Conservation (phyloP, 2,113 vertebrate species). For the Notothenia rossii region DNA sequence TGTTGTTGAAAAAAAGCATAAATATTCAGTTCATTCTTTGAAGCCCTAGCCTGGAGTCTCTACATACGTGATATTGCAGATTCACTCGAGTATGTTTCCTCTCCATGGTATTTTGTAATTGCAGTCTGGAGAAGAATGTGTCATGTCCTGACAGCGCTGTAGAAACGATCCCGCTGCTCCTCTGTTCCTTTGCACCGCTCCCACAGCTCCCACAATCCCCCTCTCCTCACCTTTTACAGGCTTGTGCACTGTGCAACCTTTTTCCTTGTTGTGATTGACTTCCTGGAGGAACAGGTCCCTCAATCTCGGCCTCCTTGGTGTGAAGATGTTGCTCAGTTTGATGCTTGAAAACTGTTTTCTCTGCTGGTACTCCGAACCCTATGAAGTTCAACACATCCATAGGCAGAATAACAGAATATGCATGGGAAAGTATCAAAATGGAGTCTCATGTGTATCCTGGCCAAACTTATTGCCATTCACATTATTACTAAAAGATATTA, state of each 20-base stretch:
- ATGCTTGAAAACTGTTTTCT: not conserved
- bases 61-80: not conserved
- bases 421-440: too few relatives aligned
- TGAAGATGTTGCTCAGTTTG: conserved; percentile 19
- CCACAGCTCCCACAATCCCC: conserved; percentile 6
- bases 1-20: conserved; percentile 4
- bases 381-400: not conserved
- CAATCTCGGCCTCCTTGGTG: conserved; percentile 29
- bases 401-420: not conserved
- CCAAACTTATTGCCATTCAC: too few relatives aligned
- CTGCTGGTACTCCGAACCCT: not conserved
- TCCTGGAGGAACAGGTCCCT: conserved; percentile 43
- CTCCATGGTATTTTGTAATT: conserved; percentile 74
- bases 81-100: conserved; percentile 34
- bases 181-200: conserved; percentile 22
- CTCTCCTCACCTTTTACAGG: conserved; percentile 16
- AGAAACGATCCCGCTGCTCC: conserved; percentile 35
- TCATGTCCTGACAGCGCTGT: conserved; percentile 68
- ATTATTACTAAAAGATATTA: not conserved
- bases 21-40: not conserved
- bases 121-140: conserved; percentile 63
- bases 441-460: too few relatives aligned
- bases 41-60: conserved; percentile 11
- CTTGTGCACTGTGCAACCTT: conserved; percentile 23
- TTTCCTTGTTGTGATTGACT: conserved; percentile 54